Percentiles rank a stretch among this genome's conserved stretches.
Conservation (phyloP, 2,113 vertebrate genomes). For the Sander vitreus region DNA sequence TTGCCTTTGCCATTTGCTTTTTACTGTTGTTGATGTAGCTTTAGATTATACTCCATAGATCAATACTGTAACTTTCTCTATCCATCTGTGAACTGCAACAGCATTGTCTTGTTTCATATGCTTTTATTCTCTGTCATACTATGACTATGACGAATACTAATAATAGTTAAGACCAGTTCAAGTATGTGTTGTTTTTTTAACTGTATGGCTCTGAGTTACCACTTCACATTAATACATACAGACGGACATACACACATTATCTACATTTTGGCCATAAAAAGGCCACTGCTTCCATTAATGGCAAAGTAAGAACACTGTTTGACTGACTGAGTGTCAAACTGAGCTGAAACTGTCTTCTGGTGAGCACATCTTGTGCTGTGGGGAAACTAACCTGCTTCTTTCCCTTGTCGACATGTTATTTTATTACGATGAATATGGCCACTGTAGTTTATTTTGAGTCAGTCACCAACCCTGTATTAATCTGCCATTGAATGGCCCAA, state of each 20-base stretch:
- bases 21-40: background rate
- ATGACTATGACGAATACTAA: background rate
- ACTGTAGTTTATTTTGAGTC: background rate
- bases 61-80: too few species aligned
- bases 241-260: background rate
- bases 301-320: background rate
- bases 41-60: background rate
- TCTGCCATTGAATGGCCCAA: background rate
- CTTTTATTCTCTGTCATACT: background rate
- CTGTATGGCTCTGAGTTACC: background rate
- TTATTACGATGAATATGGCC: background rate
- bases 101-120: background rate
- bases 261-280: background rate
- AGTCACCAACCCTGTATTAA: background rate
- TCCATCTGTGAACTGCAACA: background rate
- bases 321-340: background rate
- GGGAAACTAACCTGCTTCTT: constrained; percentile 13
- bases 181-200: background rate
- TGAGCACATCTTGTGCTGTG: constrained; percentile 4
- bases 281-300: background rate
- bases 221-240: background rate
- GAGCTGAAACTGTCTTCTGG: constrained; percentile 24
- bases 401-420: background rate
- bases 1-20: background rate
- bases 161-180: background rate